Evolutionary conservation across 2,888 invertebrate species (phyloP).

Genomic region (Ormia ochracea): DNA sequence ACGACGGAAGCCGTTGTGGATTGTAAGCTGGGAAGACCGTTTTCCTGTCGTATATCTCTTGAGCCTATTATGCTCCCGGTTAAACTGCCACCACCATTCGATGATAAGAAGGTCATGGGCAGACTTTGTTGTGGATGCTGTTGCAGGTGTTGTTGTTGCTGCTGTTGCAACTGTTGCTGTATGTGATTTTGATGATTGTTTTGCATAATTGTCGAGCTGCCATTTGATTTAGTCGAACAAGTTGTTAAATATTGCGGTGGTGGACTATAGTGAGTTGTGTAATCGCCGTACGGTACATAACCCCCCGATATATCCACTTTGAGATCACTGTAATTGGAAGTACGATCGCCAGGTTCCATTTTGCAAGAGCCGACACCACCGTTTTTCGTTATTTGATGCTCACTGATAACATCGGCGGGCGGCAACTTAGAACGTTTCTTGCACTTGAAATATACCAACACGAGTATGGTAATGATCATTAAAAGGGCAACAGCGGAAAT

Average conservation of each 20-base stretch:
- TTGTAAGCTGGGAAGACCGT: conserved; percentile 75
- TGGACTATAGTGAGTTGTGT: conserved; percentile 91
- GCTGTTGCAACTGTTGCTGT: conserved; percentile 70
- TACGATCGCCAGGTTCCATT: conserved; percentile 83
- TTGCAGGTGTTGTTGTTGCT: conserved; percentile 68
- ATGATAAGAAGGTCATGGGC: conserved; percentile 75
- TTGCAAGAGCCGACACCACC: conserved; percentile 77
- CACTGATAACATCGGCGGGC: conserved; percentile 76
- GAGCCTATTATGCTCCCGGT: conserved; percentile 76
- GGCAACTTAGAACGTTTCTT: conserved; percentile 75
- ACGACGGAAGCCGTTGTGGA: conserved; percentile 76
- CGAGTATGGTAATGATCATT: conserved; percentile 87
- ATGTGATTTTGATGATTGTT: conserved; percentile 74
- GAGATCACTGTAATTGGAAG: conserved; percentile 94
- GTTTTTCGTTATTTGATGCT: conserved; percentile 77
- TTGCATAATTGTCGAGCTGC: conserved; percentile 73
- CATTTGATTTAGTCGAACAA: conserved; percentile 75
- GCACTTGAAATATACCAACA: conserved; percentile 86
- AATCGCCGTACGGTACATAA: conserved; percentile 87
- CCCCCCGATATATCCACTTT: conserved; percentile 90
- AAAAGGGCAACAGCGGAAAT: conserved; percentile 89
- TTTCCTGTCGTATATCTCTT: conserved; percentile 76
- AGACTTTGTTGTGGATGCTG: conserved; percentile 69
- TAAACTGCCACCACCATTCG: conserved; percentile 72
- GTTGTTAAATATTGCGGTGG: conserved; percentile 79